A percentile compares a stretch with the other conserved stretches of the same genome.
These are phyloP conservation scores for Buceros bicornis DNA, from an alignment of 2,797 vertebrate genomes.

Conservation along the genomic window DNA sequence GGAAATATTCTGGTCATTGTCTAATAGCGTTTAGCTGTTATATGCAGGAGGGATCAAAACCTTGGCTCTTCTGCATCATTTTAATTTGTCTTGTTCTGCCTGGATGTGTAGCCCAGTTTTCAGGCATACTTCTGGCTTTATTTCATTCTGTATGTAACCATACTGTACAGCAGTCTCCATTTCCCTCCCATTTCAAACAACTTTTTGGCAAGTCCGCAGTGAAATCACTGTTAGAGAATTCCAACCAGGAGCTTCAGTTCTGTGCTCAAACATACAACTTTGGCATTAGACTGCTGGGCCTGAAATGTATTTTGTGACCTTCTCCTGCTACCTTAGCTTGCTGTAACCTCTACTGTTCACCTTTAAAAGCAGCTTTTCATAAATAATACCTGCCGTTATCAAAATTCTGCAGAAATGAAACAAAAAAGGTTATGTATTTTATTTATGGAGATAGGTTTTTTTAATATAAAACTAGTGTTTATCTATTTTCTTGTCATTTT, in stretches of 20 bases:
- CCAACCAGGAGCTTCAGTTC: not conserved
- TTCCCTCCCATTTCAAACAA: not conserved
- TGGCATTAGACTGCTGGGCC: not conserved
- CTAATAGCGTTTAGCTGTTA: not conserved
- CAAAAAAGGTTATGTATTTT: not conserved
- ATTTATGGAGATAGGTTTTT: fast-evolving
- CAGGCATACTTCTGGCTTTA: not conserved
- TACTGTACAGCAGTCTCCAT: not conserved
- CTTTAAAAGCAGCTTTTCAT: not conserved
- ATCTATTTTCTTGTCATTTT: not conserved
- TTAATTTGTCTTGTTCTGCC: not conserved
- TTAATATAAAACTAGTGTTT: not conserved
- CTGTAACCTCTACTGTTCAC: not conserved
- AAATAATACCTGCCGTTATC: not conserved
- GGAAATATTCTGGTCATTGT: not conserved
- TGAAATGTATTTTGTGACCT: not conserved
- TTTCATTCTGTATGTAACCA: not conserved
- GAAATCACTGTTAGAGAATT: not conserved
- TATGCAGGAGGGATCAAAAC: not conserved
- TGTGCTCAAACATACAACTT: not conserved
- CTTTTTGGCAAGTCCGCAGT: not conserved
- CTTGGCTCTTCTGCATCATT: not conserved
- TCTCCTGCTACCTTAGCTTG: not conserved
- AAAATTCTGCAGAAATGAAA: not conserved
- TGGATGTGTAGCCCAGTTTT: not conserved